These are phyloP conservation scores for Sylvia borin DNA, from an alignment of 2,797 vertebrate species.

Conservation along the genomic window DNA sequence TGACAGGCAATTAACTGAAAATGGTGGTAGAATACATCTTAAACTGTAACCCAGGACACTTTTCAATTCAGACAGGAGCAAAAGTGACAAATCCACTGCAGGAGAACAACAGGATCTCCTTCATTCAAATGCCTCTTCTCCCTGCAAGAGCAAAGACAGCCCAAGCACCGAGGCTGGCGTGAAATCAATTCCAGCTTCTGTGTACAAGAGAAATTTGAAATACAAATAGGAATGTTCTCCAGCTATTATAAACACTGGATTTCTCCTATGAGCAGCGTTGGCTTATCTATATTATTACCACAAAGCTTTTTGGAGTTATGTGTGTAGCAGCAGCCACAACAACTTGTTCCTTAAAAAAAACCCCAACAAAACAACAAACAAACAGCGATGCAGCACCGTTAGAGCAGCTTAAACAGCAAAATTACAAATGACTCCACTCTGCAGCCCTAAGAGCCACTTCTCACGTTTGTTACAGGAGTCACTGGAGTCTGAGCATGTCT, in stretches of 20 bases:
- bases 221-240: slow-evolving; percentile 3
- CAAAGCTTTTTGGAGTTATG: neutral
- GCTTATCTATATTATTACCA: slow-evolving; percentile 26
- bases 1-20: no score
- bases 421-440: neutral
- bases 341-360: neutral
- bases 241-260: neutral
- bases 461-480: accelerated
- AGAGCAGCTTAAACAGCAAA: neutral
- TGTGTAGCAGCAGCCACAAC: neutral
- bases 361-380: no score
- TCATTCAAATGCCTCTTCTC: neutral
- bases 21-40: no score
- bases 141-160: neutral
- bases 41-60: no score
- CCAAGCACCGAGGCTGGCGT: neutral
- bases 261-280: neutral
- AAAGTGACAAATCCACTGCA: neutral
- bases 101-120: neutral
- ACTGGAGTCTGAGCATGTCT: accelerated
- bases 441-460: neutral
- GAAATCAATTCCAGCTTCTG: neutral
- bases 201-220: neutral
- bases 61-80: neutral
- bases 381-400: accelerated